phyloP scores from a whole-genome alignment of 1,140 invertebrate genomes.

The Druon quercuslanigerum region DNA sequence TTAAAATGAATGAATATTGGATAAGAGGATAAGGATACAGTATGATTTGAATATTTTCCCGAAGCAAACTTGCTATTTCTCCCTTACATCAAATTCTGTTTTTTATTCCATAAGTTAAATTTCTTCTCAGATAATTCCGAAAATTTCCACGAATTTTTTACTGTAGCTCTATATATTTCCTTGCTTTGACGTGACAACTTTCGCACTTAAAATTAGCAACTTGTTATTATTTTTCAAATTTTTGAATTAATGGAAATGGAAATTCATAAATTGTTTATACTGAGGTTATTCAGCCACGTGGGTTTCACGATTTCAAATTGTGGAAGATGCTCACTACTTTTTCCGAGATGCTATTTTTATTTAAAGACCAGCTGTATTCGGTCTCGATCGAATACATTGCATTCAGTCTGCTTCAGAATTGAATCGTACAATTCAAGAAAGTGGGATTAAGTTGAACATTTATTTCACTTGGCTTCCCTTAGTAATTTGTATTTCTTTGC shows the following conservation, averaged over 20 bases:
- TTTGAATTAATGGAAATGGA: too few relatives aligned
- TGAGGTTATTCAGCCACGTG: constrained; percentile 2
- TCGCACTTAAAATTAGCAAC: not conserved
- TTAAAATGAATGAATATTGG: constrained; percentile 26
- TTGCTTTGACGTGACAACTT: not conserved
- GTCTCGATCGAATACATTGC: constrained; percentile 27
- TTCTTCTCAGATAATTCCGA: not conserved
- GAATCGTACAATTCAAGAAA: constrained; percentile 5
- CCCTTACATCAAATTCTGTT: constrained; percentile 1
- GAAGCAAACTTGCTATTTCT: not conserved
- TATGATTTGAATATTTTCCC: not conserved
- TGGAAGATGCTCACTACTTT: not conserved
- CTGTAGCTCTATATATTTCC: not conserved
- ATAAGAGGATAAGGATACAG: not conserved
- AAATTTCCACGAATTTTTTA: not conserved
- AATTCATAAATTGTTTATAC: too few relatives aligned
- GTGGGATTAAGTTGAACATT: not conserved
- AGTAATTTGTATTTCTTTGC: not conserved
- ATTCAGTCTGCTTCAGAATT: constrained; percentile 6
- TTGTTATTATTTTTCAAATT: too few relatives aligned
- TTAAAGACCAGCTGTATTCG: constrained; percentile 23
- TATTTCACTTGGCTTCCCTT: too few relatives aligned
- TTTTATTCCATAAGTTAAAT: not conserved
- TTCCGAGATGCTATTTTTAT: constrained; percentile 18
- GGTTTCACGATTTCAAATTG: not conserved